These are phyloP conservation scores for Aramus guarauna DNA, from an alignment of 2,113 vertebrate genomes.

Conservation along the genomic window DNA sequence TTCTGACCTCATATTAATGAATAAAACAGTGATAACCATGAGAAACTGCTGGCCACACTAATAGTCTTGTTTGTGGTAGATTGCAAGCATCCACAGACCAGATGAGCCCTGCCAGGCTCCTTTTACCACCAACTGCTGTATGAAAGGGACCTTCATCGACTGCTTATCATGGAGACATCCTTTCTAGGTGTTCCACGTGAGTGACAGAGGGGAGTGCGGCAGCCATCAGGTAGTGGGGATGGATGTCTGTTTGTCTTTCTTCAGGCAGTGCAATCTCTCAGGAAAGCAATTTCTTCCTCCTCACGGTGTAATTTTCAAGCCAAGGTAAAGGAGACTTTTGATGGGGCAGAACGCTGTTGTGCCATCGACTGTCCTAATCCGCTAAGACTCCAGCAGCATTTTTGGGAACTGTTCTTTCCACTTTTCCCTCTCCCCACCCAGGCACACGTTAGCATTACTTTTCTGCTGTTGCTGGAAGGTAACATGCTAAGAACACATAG, in stretches of 20 bases:
- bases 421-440: not conserved
- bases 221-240: not conserved
- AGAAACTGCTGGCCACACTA: not conserved
- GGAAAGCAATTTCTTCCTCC: not conserved
- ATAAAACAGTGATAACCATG: not conserved
- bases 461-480: not conserved
- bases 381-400: not conserved
- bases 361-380: accelerated
- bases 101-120: not conserved
- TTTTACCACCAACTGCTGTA: not conserved
- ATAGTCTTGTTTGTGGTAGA: not conserved
- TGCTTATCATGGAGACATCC: not conserved
- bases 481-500: not conserved
- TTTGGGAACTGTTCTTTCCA: not conserved
- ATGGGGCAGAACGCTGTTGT: not conserved
- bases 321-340: not conserved
- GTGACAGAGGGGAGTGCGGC: not conserved
- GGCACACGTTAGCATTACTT: not conserved
- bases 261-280: not conserved
- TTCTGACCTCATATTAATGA: not conserved
- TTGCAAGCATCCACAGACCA: not conserved
- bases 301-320: not conserved
- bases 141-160: not conserved
- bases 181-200: accelerated
- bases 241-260: not conserved